Percentiles rank a stretch among this genome's conserved stretches.
Evolutionary conservation across 2,113 vertebrate genomes (phyloP).

Genomic region (Macquaria australasica): DNA sequence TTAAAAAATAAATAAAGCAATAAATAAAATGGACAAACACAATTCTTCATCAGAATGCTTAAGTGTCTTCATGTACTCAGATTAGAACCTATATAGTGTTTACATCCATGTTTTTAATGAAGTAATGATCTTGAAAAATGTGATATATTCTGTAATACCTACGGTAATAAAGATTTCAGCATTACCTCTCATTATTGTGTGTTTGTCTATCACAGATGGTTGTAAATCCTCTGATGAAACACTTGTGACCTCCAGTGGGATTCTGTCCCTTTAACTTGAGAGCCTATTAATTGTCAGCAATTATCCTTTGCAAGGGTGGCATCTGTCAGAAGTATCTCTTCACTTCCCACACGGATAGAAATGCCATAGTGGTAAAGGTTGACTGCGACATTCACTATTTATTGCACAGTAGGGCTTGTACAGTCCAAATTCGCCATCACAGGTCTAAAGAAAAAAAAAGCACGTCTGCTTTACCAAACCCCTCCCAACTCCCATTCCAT

Average conservation of each 20-base stretch:
- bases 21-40: constrained; percentile 34
- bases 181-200: constrained; percentile 61
- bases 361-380: constrained; percentile 76
- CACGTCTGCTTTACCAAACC: constrained; percentile 32
- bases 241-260: constrained; percentile 64
- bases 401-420: constrained; percentile 83
- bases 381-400: constrained; percentile 85
- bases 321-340: constrained; percentile 62
- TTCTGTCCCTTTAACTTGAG: constrained; percentile 62
- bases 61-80: background rate
- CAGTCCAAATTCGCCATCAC: constrained; percentile 75
- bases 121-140: constrained; percentile 19
- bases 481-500: constrained; percentile 17
- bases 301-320: constrained; percentile 64
- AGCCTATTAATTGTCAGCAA: constrained; percentile 70
- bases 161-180: constrained; percentile 30
- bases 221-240: constrained; percentile 67
- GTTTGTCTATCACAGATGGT: constrained; percentile 70
- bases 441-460: constrained; percentile 37
- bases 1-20: constrained; percentile 18
- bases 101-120: constrained; percentile 11
- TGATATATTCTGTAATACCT: constrained; percentile 19
- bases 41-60: constrained; percentile 15
- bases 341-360: constrained; percentile 64
- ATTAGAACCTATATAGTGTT: background rate